Percentiles rank a stretch among this genome's conserved stretches.
Evolutionary conservation across 30 jellyfish, hydroid and myxozoan species (phyloP).

Genomic region (Rhopilema esculentum): DNA sequence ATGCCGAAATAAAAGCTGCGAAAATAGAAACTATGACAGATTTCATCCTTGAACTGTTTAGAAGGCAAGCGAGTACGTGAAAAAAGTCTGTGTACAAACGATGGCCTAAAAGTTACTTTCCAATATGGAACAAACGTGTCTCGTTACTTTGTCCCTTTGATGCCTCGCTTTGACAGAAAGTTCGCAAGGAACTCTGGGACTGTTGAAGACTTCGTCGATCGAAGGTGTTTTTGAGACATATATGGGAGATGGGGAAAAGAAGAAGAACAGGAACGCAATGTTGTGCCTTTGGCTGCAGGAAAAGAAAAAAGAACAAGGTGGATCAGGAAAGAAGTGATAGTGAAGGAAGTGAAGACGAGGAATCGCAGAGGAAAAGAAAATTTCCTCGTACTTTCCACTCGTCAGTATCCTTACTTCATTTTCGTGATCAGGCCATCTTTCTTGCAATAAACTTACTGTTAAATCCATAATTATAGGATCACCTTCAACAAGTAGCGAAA

Average conservation of each 20-base stretch:
- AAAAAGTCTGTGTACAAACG: too few relatives aligned
- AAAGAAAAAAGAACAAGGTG: neutral
- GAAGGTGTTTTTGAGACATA: neutral
- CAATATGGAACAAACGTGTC: neutral
- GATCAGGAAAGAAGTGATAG: conserved; percentile 11
- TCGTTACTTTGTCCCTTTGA: neutral
- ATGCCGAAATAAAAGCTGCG: neutral
- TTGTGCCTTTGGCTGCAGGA: conserved; percentile 24
- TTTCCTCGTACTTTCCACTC: conserved; percentile 8
- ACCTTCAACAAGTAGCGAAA: too few relatives aligned
- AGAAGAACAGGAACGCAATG: neutral
- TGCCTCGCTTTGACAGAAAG: neutral
- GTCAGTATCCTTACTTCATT: neutral
- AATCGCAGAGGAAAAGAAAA: neutral
- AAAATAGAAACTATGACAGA: neutral
- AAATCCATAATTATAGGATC: neutral
- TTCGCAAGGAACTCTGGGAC: neutral
- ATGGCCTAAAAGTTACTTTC: neutral
- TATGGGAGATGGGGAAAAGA: neutral
- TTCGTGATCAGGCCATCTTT: too few relatives aligned
- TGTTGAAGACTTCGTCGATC: neutral
- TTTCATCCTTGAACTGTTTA: neutral
- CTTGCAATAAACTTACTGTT: too few relatives aligned
- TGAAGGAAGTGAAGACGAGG: conserved; percentile 16
- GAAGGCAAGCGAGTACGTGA: too few relatives aligned